Conservation (phyloP, 2,888 invertebrate genomes). For the Hirtodrosophila alboralis region DNA sequence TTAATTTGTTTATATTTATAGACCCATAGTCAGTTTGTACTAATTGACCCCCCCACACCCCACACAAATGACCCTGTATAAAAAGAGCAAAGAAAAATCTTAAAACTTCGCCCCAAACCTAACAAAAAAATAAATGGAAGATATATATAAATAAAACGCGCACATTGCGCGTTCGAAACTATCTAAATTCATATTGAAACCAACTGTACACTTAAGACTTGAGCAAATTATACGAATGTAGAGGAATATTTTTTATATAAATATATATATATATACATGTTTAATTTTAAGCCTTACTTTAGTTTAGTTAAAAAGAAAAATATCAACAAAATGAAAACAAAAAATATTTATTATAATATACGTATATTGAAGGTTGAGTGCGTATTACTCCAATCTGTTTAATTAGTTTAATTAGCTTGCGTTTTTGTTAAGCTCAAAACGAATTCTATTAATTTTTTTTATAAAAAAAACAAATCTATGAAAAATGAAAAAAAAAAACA, state of each 20-base stretch:
- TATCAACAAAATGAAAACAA: slow-evolving; percentile 36
- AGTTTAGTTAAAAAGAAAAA: slow-evolving; percentile 44
- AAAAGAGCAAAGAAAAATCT: slow-evolving; percentile 36
- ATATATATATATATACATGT: too few relatives aligned
- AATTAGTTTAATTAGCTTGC: slow-evolving; percentile 81
- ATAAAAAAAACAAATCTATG: slow-evolving; percentile 59
- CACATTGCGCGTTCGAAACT: slow-evolving; percentile 70
- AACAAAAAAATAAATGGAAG: too few relatives aligned
- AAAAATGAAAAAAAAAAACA: slow-evolving; percentile 40
- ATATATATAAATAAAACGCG: too few relatives aligned
- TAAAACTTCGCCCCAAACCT: slow-evolving; percentile 15
- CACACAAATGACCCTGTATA: slow-evolving; percentile 43
- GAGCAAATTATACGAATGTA: slow-evolving; percentile 77
- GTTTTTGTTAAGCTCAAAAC: slow-evolving; percentile 84
- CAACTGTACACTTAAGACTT: slow-evolving; percentile 81
- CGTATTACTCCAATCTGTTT: slow-evolving; percentile 51
- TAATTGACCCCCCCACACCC: slow-evolving; percentile 58
- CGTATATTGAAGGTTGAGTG: slow-evolving; percentile 44
- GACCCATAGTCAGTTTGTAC: slow-evolving; percentile 68
- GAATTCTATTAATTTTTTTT: slow-evolving; percentile 73
- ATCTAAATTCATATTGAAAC: slow-evolving; percentile 76
- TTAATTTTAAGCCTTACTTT: slow-evolving; percentile 54
- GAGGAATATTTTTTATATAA: slow-evolving; percentile 72
- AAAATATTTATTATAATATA: slow-evolving; percentile 70
- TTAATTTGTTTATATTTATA: too few relatives aligned